These are phyloP conservation scores for Nipponia nippon DNA, from an alignment of 2,113 vertebrate species.

Conservation along the genomic window DNA sequence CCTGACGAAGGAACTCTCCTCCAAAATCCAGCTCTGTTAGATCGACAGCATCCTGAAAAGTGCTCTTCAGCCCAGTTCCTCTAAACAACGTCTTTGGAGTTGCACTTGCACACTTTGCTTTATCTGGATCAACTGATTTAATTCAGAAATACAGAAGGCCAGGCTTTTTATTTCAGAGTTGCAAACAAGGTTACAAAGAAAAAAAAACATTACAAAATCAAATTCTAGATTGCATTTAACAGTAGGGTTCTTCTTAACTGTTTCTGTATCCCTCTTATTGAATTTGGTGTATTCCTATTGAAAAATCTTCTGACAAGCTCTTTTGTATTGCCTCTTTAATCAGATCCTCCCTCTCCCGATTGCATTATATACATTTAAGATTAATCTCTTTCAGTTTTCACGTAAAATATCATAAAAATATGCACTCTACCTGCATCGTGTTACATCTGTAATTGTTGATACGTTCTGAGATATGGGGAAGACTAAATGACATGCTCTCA, in stretches of 20 bases:
- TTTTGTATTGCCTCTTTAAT: neutral
- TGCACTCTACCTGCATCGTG: accelerated
- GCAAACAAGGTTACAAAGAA: neutral
- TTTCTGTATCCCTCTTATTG: neutral
- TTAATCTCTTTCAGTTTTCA: neutral
- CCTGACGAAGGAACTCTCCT: neutral
- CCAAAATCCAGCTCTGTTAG: neutral
- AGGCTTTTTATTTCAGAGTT: conserved; percentile 41
- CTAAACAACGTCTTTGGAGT: neutral
- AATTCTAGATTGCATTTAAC: neutral
- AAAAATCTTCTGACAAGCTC: neutral
- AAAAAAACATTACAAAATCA: neutral
- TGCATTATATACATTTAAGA: neutral
- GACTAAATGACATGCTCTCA: neutral
- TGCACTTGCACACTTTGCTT: neutral
- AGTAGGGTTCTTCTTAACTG: neutral
- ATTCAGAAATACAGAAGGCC: neutral
- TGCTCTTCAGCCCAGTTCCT: neutral
- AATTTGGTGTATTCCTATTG: neutral
- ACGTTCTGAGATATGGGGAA: neutral
- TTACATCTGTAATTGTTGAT: neutral
- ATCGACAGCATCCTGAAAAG: neutral
- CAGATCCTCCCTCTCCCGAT: neutral
- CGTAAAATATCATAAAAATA: neutral
- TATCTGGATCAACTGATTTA: neutral